phyloP scores from a whole-genome alignment of 2,113 vertebrate genomes.

The Rhadina sibilatrix region DNA sequence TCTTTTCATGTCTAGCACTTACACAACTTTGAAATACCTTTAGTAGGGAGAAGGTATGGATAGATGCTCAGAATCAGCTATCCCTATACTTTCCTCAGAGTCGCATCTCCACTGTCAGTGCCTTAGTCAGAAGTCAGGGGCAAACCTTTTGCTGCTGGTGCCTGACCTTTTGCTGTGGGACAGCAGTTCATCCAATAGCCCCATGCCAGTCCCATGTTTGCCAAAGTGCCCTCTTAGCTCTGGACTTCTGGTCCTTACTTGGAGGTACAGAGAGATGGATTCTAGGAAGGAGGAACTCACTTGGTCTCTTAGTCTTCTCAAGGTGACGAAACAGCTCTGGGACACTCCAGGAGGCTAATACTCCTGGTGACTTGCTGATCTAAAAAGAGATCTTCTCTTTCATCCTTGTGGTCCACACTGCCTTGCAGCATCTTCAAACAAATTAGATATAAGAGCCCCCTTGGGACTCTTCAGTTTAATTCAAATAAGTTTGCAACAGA shows the following conservation, averaged over 20 bases:
- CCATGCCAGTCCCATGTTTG: neutral
- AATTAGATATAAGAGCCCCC: neutral
- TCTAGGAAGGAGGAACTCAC: neutral
- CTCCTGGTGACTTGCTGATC: neutral
- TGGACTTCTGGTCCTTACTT: neutral
- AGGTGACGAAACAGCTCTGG: neutral
- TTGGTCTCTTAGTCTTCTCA: neutral
- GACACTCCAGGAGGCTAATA: neutral
- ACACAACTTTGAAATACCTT: neutral
- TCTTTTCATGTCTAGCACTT: neutral
- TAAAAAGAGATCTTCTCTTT: neutral
- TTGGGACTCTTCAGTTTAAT: neutral
- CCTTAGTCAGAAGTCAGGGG: neutral
- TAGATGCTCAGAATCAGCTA: neutral
- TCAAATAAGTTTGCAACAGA: neutral
- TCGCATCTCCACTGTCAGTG: neutral
- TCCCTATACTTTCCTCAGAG: neutral
- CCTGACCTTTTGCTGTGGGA: neutral
- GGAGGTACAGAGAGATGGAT: neutral
- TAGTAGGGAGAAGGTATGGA: neutral
- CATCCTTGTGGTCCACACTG: neutral
- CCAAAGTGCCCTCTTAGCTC: neutral
- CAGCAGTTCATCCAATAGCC: neutral
- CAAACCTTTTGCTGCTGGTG: neutral
- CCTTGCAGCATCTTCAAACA: neutral